Conservation (phyloP, 2,797 vertebrate species). For the Danio kyathit region DNA sequence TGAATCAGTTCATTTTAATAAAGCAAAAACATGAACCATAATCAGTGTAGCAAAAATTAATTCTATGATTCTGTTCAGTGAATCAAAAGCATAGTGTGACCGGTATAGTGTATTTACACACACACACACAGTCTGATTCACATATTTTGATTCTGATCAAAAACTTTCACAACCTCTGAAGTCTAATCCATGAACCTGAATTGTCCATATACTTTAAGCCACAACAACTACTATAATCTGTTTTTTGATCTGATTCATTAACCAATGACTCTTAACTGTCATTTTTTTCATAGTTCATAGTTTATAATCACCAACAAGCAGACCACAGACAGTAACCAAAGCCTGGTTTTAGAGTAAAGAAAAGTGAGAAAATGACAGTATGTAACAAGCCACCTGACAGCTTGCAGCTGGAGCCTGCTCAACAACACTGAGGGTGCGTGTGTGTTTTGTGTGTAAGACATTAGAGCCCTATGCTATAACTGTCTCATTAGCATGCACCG, state of each 20-base stretch:
- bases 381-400: slow-evolving; percentile 89
- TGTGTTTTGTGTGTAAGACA: slow-evolving; percentile 75
- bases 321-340: neutral
- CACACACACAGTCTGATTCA: too few relatives aligned
- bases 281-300: neutral
- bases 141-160: too few relatives aligned
- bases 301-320: neutral
- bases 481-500: slow-evolving; percentile 99
- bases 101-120: neutral
- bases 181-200: too few relatives aligned
- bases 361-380: slow-evolving; percentile 75
- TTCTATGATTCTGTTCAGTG: neutral
- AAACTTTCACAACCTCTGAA: too few relatives aligned
- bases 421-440: slow-evolving; percentile 73
- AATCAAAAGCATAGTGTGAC: neutral
- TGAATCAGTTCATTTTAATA: neutral
- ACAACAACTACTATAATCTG: too few relatives aligned
- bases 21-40: neutral
- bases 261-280: neutral
- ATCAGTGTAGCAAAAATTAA: too few relatives aligned
- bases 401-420: slow-evolving; percentile 94
- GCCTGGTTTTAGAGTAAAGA: slow-evolving; percentile 66
- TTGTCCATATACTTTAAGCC: too few relatives aligned
- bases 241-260: neutral
- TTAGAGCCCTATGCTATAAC: slow-evolving; percentile 95